phyloP scores from a whole-genome alignment of 2,113 vertebrate genomes.

The Notiomystis cincta region DNA sequence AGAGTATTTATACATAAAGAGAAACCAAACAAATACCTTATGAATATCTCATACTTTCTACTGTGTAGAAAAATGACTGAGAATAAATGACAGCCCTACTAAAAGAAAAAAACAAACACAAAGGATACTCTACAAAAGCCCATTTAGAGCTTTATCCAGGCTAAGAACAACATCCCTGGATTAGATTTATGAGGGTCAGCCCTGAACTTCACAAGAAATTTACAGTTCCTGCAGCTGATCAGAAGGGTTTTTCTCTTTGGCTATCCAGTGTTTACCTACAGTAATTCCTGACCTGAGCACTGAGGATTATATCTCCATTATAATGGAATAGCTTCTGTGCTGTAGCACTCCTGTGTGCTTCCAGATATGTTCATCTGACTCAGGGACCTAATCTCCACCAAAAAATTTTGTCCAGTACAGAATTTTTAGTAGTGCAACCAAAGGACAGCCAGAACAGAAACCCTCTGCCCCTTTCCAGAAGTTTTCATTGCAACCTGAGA shows the following conservation, averaged over 20 bases:
- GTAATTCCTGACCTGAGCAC: neutral
- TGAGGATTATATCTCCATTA: neutral
- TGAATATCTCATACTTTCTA: neutral
- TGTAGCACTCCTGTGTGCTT: neutral
- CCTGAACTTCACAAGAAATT: neutral
- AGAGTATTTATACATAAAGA: neutral
- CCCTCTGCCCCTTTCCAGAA: neutral
- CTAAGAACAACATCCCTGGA: neutral
- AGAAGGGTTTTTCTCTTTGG: neutral
- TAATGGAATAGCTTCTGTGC: neutral
- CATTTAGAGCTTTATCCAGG: neutral
- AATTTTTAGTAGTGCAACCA: neutral
- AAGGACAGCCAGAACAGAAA: neutral
- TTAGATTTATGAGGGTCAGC: neutral
- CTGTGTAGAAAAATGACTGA: neutral
- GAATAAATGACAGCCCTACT: neutral
- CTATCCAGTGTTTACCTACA: neutral
- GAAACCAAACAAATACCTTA: neutral
- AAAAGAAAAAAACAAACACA: neutral
- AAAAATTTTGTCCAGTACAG: neutral
- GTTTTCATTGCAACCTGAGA: neutral
- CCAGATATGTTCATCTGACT: neutral
- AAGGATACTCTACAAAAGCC: neutral
- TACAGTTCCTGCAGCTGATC: neutral
- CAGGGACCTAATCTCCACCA: neutral